phyloP scores from a whole-genome alignment of 1,140 invertebrate species.

The Cecropterus lyciades region DNA sequence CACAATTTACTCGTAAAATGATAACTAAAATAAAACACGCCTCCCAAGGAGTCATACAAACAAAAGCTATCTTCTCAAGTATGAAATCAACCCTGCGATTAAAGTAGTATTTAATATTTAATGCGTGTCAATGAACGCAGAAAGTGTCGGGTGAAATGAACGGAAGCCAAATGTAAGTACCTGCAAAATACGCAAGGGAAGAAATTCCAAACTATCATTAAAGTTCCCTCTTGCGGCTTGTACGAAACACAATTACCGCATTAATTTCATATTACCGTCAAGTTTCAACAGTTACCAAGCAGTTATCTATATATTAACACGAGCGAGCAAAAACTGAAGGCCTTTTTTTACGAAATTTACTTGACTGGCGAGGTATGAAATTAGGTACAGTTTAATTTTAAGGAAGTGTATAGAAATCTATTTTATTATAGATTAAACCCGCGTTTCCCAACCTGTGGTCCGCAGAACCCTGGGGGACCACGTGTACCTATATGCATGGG shows the following conservation, averaged over 20 bases:
- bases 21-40: constrained; percentile 79
- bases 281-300: constrained; percentile 5
- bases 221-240: constrained; percentile 14
- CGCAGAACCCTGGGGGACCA: too few relatives aligned
- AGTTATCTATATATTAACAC: too few relatives aligned
- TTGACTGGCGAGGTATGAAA: too few relatives aligned
- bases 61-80: constrained; percentile 43
- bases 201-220: constrained; percentile 32
- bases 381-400: too few relatives aligned
- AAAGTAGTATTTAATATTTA: not conserved
- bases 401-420: too few relatives aligned
- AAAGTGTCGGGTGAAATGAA: constrained; percentile 5
- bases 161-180: constrained; percentile 21
- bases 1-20: constrained; percentile 67
- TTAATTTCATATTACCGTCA: constrained; percentile 30
- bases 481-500: too few relatives aligned
- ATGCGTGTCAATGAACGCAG: constrained; percentile 18
- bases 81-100: constrained; percentile 9
- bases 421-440: too few relatives aligned
- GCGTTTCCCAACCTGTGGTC: too few relatives aligned
- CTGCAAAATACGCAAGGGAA: constrained; percentile 28
- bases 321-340: too few relatives aligned
- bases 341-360: too few relatives aligned
- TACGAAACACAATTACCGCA: constrained; percentile 17
- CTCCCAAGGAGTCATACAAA: constrained; percentile 63